Percentiles rank a stretch among this genome's conserved stretches.
Evolutionary conservation across 2,113 vertebrate genomes (phyloP).

Genomic region (Polypterus senegalus): DNA sequence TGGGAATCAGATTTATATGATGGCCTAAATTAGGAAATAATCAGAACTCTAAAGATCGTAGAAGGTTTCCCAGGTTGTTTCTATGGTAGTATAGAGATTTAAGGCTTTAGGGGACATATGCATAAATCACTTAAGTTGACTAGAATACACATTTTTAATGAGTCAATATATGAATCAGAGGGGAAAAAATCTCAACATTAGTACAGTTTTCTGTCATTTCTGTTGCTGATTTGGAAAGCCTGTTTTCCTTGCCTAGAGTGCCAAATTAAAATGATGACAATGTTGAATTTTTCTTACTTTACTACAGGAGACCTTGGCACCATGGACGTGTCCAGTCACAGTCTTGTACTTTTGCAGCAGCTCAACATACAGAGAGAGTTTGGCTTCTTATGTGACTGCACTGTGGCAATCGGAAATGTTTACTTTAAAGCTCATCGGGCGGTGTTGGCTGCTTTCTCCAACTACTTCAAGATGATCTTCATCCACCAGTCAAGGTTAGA

Average conservation of each 20-base stretch:
- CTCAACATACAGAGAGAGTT: constrained; percentile 94
- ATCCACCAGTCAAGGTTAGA: constrained; percentile 92
- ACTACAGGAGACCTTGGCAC: constrained; percentile 28
- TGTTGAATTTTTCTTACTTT: constrained; percentile 20
- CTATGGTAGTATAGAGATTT: no score
- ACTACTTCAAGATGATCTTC: constrained; percentile 99
- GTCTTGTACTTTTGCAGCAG: constrained; percentile 88
- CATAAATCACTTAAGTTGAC: no score
- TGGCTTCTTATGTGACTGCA: constrained; percentile 94
- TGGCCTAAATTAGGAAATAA: no score
- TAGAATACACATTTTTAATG: no score
- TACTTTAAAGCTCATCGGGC: constrained; percentile 96
- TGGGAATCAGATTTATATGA: no score
- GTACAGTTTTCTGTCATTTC: not conserved
- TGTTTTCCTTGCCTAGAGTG: no score
- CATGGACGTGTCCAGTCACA: constrained; percentile 81
- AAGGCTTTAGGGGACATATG: no score
- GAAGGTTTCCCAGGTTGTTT: no score
- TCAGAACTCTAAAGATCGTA: no score
- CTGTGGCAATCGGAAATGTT: constrained; percentile 91
- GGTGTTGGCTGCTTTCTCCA: constrained; percentile 90
- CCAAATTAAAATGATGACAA: no score
- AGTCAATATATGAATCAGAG: no score
- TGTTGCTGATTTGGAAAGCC: not conserved
- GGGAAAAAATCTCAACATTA: not conserved